Evolutionary conservation across 2,113 vertebrate genomes (phyloP), one percentile per base, ranked within the genome.

Genomic region (Sisor rabdophorus): DNA sequence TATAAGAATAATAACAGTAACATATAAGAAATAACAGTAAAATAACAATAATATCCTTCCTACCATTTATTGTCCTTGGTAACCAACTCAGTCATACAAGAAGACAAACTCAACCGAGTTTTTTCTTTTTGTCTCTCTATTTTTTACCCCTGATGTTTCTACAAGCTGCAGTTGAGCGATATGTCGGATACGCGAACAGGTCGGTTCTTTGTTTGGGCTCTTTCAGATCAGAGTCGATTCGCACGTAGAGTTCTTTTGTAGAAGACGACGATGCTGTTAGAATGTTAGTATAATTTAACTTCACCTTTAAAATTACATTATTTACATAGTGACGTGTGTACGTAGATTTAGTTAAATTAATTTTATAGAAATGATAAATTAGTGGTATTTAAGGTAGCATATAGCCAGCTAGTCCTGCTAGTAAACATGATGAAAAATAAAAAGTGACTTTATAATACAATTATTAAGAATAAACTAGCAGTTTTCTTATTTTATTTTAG

Each of bases 41-140:
- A n/a, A n/a, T n/a, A n/a, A n/a, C n/a, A n/a, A n/a, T n/a, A n/a
- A 64, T 24, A 47, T 36, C 53, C 6, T 47, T 47, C 54, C 15
- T 55, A 72, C 70, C 54, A 44, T 72, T 26, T 24, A 15, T 44
- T 58, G 54, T 26, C 15, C 36, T 58, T 58, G n/a, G 16, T 40
- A 72, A 48, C 20, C 30, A 22, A 36, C 28, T 55, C 50, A n/a
- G 28, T 54, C 70, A 72, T 72, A 47, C 32, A 44, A 58, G 24
- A 15, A 11, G 32, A 19, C n/a, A 40, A 56, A 67, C 10, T 63
- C 17, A 6, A 20, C 10, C 19, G 20, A 47, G 7, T 22, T 40
- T 61, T 32, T 30, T 32, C 15, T 30, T 7, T 11, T 53, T 2
- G 22, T 28, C 22, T 26, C 9, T 60, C 13, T 56, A 16, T 70